phyloP scores from a whole-genome alignment of 30 jellyfish, hydroid and myxozoan species.

The Euphysa ruthae region DNA sequence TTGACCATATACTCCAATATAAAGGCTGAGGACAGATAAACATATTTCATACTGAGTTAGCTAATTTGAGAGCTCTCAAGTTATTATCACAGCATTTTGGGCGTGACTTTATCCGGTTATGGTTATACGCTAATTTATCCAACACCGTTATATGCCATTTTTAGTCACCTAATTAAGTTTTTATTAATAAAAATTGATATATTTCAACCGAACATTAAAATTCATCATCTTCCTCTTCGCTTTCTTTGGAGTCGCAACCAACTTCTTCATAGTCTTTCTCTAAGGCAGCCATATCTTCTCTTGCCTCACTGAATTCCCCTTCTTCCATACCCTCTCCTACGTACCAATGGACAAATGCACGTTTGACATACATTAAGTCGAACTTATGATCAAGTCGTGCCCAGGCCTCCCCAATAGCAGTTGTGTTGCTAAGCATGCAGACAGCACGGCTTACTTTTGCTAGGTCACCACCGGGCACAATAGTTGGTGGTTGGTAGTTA shows the following conservation, averaged over 20 bases:
- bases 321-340: constrained; percentile 98
- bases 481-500: constrained; percentile 97
- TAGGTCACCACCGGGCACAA: constrained; percentile 94
- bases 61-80: too few relatives aligned
- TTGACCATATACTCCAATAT: too few relatives aligned
- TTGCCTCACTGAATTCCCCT: constrained; percentile 96
- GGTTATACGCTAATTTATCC: too few relatives aligned
- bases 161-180: too few relatives aligned
- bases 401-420: constrained; percentile 97
- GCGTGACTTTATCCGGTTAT: too few relatives aligned
- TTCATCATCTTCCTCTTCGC: constrained; percentile 88
- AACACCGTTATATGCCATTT: too few relatives aligned
- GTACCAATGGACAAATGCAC: constrained; percentile 97
- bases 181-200: too few relatives aligned
- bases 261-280: constrained; percentile 97
- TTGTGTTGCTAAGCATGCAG: constrained; percentile 95
- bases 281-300: constrained; percentile 95
- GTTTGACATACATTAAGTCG: constrained; percentile 88
- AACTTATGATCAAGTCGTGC: constrained; percentile 90
- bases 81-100: too few relatives aligned
- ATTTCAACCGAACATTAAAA: too few relatives aligned
- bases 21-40: too few relatives aligned
- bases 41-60: too few relatives aligned
- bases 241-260: constrained; percentile 83
- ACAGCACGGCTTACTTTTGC: constrained; percentile 96